phyloP scores from a whole-genome alignment of 2,888 invertebrate genomes.

The Limnephilus auricula region DNA sequence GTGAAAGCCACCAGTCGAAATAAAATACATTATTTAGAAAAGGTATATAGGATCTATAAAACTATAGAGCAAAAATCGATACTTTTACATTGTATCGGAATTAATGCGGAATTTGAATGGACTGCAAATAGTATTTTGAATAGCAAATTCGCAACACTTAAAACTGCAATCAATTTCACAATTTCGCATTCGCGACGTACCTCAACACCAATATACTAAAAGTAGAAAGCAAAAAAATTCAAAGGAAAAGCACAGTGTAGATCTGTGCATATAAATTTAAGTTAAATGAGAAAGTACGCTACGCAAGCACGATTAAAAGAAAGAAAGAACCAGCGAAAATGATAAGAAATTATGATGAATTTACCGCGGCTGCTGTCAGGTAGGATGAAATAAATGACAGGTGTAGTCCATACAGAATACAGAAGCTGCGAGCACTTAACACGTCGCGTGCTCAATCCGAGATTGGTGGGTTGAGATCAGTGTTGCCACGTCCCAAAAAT shows the following conservation, averaged over 20 bases:
- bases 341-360: conserved; percentile 10
- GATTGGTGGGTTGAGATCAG: not conserved
- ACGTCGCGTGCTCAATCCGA: not conserved
- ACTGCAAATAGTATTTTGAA: not conserved
- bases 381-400: not conserved
- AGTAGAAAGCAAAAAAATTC: not conserved
- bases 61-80: too few species aligned
- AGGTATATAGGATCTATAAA: too few species aligned
- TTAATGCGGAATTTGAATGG: too few species aligned
- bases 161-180: not conserved
- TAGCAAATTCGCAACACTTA: not conserved
- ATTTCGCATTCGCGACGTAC: not conserved
- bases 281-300: not conserved
- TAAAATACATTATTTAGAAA: too few species aligned
- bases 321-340: not conserved
- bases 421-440: not conserved
- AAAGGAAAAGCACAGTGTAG: not conserved
- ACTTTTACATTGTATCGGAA: too few species aligned
- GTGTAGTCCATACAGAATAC: not conserved
- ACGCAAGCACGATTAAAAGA: not conserved
- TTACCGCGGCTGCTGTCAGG: not conserved
- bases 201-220: not conserved
- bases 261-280: not conserved
- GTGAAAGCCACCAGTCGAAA: too few species aligned
- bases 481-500: too few species aligned